phyloP scores from a whole-genome alignment of 2,797 vertebrate species.

The Pterois miles region DNA sequence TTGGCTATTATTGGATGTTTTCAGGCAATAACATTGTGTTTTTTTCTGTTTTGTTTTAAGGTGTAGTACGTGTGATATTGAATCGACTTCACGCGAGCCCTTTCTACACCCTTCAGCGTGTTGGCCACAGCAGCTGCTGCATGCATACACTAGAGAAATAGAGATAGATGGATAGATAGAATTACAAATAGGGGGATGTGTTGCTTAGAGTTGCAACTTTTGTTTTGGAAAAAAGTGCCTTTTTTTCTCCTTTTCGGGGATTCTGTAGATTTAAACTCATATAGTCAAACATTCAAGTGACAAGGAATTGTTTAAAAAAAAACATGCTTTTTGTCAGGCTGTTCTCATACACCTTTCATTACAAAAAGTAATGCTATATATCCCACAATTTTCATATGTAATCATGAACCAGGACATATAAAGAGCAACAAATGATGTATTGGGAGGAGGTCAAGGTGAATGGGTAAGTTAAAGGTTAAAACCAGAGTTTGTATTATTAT shows the following conservation, averaged over 20 bases:
- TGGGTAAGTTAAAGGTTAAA: no score
- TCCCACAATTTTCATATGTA: background rate
- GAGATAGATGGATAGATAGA: constrained; percentile 11
- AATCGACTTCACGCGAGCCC: constrained; percentile 51
- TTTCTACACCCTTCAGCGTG: constrained; percentile 60
- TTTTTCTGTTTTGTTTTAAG: constrained; percentile 73
- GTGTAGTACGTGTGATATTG: constrained; percentile 69
- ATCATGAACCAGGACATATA: background rate
- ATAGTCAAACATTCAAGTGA: background rate
- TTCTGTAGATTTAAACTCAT: background rate
- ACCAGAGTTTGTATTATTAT: no score
- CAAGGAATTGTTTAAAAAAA: background rate
- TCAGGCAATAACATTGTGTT: constrained; percentile 71
- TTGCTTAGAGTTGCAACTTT: constrained; percentile 19
- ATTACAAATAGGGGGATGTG: background rate
- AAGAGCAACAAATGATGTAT: no score
- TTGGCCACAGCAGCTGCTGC: constrained; percentile 56
- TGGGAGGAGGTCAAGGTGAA: no score
- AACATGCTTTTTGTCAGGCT: background rate
- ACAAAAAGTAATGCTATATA: background rate
- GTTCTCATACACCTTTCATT: background rate
- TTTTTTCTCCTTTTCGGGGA: background rate
- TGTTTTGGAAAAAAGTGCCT: background rate
- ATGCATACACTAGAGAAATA: constrained; percentile 34
- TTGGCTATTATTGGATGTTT: constrained; percentile 84